Conservation (phyloP, 2,888 invertebrate genomes). For the Abrostola triplasia region DNA sequence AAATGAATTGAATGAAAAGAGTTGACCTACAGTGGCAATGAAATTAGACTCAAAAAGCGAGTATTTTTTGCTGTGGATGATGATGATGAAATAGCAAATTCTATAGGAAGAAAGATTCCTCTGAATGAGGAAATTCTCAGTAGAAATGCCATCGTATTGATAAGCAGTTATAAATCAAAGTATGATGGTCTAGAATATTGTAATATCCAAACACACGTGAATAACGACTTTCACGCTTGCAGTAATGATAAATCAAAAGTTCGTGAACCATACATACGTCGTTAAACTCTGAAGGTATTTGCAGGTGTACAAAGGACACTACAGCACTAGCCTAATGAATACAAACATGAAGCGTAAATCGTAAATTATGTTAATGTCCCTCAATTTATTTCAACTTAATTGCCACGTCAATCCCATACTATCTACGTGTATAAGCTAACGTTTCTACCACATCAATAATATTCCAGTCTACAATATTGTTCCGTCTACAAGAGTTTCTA, state of each 20-base stretch:
- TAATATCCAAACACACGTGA: too few relatives aligned
- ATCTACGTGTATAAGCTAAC: slow-evolving; percentile 9
- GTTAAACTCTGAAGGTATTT: slow-evolving; percentile 4
- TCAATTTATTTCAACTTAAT: slow-evolving; percentile 37
- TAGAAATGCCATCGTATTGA: too few relatives aligned
- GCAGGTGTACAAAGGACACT: slow-evolving; percentile 21
- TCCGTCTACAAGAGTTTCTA: slow-evolving; percentile 32
- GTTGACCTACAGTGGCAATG: neutral
- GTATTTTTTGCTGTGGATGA: too few relatives aligned
- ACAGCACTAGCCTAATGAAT: neutral
- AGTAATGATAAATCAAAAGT: neutral
- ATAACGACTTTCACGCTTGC: neutral
- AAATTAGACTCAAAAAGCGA: neutral
- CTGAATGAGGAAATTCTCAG: too few relatives aligned
- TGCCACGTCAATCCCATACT: slow-evolving; percentile 31
- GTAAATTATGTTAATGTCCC: slow-evolving; percentile 28
- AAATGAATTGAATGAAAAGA: neutral
- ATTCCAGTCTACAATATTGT: slow-evolving; percentile 32
- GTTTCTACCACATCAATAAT: slow-evolving; percentile 40
- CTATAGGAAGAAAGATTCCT: too few relatives aligned
- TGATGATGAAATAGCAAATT: too few relatives aligned
- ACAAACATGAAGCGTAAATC: slow-evolving; percentile 19
- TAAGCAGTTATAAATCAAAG: too few relatives aligned
- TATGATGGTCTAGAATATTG: too few relatives aligned
- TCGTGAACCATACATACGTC: slow-evolving; percentile 1